Base-by-base conservation (phyloP, 2,113 vertebrate species). In the Microtus pennsylvanicus region DNA sequence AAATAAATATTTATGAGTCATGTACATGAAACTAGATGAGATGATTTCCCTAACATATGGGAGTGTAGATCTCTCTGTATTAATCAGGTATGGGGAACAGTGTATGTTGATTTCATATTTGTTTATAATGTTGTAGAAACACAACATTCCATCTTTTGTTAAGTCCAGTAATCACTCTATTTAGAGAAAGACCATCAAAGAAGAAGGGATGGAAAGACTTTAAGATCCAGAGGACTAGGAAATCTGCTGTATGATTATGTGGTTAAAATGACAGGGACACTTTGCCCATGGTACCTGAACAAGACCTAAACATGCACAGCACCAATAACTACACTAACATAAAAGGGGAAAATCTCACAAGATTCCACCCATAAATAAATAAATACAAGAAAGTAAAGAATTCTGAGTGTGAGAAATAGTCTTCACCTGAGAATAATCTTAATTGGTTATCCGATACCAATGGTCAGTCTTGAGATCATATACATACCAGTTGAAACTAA, bases 1-100 rank as follows among this genome's bases (percentile, higher is more conserved):
- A 92, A 91, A 83, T 87, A 58, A 3, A 87, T 47, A 87, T 74
- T 72, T 90, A 96, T 17, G 1, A 72, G 11, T 81, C n/a, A 83
- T 96, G 30, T 72, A 4, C 61, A 92, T 61, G 30, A 21, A 80
- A 85, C 30, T 69, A 52, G 21, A 63, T 76, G 16, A 76, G 21
- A 65, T 72, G 22, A 58, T 9, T 28, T 94, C 21, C 26, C 78
- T 65, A 87, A 33, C 7, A 76, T 90, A 85, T 75, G 24, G 9
- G 16, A 58, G 28, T 8, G 30, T 72, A 45, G 21, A 9, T 89
- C 26, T 91, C 33, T 69, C 52, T 75, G 1, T 65, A 77, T 94
- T 45, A 61, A 30, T 87, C 50, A 83, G 5, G 3, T 76, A 42
- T 38, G 22, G 17, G 92, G 50, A 90, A 88, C 30, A 90, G 19